Conservation (phyloP, 2,888 invertebrate species). For the Trachelus stipa region DNA sequence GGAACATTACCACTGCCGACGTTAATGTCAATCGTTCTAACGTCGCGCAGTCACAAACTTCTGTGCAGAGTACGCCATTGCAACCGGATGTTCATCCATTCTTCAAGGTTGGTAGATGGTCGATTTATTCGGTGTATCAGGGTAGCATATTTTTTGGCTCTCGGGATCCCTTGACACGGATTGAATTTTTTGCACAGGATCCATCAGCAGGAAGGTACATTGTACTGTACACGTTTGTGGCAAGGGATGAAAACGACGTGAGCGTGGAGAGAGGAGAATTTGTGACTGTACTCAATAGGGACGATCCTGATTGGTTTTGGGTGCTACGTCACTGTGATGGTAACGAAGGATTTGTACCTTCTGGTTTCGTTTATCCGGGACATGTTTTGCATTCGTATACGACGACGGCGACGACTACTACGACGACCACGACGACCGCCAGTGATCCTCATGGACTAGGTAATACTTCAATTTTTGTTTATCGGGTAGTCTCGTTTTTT, state of each 20-base stretch:
- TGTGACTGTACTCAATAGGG: constrained; percentile 94
- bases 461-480: constrained; percentile 19
- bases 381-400: constrained; percentile 63
- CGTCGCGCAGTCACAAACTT: constrained; percentile 68
- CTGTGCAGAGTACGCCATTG: constrained; percentile 67
- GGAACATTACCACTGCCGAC: constrained; percentile 68
- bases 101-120: constrained; percentile 66
- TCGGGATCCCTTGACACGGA: not conserved
- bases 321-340: constrained; percentile 88
- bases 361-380: constrained; percentile 91
- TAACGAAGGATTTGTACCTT: constrained; percentile 95
- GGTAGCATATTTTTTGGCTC: not conserved
- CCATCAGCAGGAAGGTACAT: constrained; percentile 88
- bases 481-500: not conserved
- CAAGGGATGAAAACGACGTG: constrained; percentile 93
- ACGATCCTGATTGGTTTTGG: constrained; percentile 98
- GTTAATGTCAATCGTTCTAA: constrained; percentile 62
- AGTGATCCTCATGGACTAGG: constrained; percentile 60
- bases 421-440: constrained; percentile 52
- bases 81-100: constrained; percentile 72
- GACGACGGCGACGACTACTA: constrained; percentile 55
- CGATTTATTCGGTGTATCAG: not conserved
- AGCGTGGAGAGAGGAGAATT: constrained; percentile 94
- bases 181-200: constrained; percentile 69
- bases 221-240: constrained; percentile 92